Evolutionary conservation across 2,888 invertebrate genomes (phyloP).

Genomic region (Sussaba pulchella): DNA sequence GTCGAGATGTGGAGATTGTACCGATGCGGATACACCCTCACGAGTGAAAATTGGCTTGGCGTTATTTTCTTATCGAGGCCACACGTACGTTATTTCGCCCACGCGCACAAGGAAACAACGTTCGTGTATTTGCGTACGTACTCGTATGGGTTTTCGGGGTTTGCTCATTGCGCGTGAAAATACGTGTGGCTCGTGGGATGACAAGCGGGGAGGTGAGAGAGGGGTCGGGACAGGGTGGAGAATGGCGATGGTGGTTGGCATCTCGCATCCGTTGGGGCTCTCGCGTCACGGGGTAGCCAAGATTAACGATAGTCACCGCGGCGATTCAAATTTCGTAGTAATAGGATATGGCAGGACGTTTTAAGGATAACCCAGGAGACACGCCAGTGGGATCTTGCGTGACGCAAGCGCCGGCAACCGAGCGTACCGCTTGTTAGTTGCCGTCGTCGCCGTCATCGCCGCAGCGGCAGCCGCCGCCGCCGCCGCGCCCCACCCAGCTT

Average conservation of each 20-base stretch:
- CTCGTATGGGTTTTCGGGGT: constrained; percentile 34
- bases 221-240: no score
- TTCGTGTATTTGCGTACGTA: not conserved
- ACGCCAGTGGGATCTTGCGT: constrained; percentile 73
- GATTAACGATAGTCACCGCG: constrained; percentile 77
- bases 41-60: constrained; percentile 52
- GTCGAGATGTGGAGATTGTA: not conserved
- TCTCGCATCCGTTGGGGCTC: constrained; percentile 46
- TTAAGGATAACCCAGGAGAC: constrained; percentile 79
- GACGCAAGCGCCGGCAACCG: constrained; percentile 73
- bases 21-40: no score
- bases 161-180: constrained; percentile 62
- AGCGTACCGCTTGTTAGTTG: constrained; percentile 67
- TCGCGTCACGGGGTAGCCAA: constrained; percentile 64
- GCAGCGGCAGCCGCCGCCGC: constrained; percentile 31
- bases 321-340: constrained; percentile 80
- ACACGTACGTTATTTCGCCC: not conserved
- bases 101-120: not conserved
- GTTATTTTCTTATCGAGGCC: constrained; percentile 54
- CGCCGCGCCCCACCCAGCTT: constrained; percentile 53
- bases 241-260: constrained; percentile 56
- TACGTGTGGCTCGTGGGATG: constrained; percentile 48
- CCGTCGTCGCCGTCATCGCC: constrained; percentile 28
- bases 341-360: constrained; percentile 77
- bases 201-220: constrained; percentile 60